Base-by-base conservation (phyloP, 2,797 vertebrate species). In the Hafferia zeledoni region DNA sequence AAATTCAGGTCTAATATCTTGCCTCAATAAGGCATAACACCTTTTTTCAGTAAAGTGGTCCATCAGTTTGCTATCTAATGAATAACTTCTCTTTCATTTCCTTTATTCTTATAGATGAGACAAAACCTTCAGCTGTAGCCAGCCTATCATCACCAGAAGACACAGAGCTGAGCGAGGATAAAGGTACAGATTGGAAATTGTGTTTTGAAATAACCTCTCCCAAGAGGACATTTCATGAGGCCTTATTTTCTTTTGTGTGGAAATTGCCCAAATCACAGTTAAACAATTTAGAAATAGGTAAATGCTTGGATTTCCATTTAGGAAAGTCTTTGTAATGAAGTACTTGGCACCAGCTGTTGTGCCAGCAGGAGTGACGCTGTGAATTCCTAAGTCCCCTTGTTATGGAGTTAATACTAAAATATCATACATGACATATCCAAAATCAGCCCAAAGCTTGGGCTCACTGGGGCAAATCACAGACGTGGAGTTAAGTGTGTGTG, bases 161-260 rank as follows among this genome's bases (percentile, higher is more conserved):
- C 28, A 65, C 4, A 74, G 95, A 97, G 67, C 87, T 80, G 60
- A 91, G 80, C 50, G 89, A 96, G 90, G 94, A 96, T 81, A 97
- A 98, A 98, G 97, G 97, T 97, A 98, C 33, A 65, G 95, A 91
- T 53, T 67, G n/a, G 47, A 87, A 90, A 89, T 63, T 91, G 46
- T 25, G 43, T 75, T 89, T 89, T 70, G 93, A 95, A 94, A 65
- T 65, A 80, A 8, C 69, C 35, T 7, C 2, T 93, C 83, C 85
- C 64, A n/a, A 72, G 82, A 87, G 78, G 61, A 25, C 17, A 4
- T 85, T 93, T 81, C 12, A 7, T 60, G 76, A 75, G 69, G 70
- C 59, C 63, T 49, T 74, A 28, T 96, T 94, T 92, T 41, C 33
- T 61, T 71, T 87, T 91, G 53, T 82, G 46, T 93, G 89, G 28